Base-by-base conservation (phyloP, 2,888 invertebrate genomes). In the Eupeodes latifasciatus region DNA sequence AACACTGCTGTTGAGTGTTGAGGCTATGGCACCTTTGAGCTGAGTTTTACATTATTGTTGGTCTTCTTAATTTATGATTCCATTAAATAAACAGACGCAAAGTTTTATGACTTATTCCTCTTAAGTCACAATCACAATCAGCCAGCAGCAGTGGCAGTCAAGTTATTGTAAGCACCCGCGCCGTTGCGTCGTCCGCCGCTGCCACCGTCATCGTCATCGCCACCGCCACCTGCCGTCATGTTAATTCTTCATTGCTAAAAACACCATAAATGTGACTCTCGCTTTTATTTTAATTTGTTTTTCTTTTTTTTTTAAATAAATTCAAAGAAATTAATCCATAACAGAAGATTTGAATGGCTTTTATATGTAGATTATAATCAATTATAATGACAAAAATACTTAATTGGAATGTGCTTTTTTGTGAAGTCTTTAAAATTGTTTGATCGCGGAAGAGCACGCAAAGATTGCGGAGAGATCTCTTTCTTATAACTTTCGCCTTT, bases 61-160 rank as follows among this genome's bases (percentile, higher is more conserved):
- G 72, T 16, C 14, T 2, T 34, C 61, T 47, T 66, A 71, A 86
- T 86, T 86, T 86, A 86, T 86, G 59, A 36, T 40, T 59, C 62
- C 75, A 86, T 83, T 82, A 86, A 79, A 34, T 14, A 27, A 78
- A 51, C 62, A 82, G 40, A n/a, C 34, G 11, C 51, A 62, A 7
- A 59, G 14, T 76, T 86, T 86, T 75, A 83, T 64, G 62, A 59
- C 59, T 62, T 71, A 49, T 67, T 11, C 19, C 64, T 51, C 4
- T 40, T 40, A 40, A 40, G 40, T 40, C 40, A 40, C 40, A 40
- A 40, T 40, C 40, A 27, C 40, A 40, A 27, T 27, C 4, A 67
- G 66, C n/a, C 40, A 61, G 16, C 10, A 16, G 7, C 47, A 47
- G 2, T 27, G 10, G 10, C 40, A 40, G 6, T 40, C 6, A 40